phyloP scores from a whole-genome alignment of 2,113 vertebrate species.

The Pavo muticus region DNA sequence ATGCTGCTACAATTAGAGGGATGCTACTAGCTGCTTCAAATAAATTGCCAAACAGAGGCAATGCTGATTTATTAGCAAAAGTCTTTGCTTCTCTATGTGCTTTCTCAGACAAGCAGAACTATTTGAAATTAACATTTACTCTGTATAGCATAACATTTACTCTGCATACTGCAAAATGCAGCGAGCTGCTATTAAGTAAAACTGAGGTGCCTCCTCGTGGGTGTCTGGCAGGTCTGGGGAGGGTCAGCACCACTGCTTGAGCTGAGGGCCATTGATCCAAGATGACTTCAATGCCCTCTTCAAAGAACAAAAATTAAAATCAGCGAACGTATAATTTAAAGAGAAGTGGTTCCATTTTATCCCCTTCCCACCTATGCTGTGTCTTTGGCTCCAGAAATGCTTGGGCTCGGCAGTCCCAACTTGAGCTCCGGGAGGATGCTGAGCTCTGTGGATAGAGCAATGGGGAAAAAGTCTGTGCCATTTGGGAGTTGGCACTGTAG shows the following conservation, averaged over 20 bases:
- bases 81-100: neutral
- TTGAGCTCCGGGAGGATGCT: rapidly evolving
- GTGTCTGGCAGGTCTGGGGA: neutral
- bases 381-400: neutral
- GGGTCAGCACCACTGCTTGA: neutral
- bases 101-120: neutral
- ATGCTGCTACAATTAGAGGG: neutral
- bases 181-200: neutral
- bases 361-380: neutral
- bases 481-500: constrained; percentile 49
- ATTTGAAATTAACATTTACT: neutral
- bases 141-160: neutral
- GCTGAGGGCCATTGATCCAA: neutral
- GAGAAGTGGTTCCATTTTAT: neutral
- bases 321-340: neutral
- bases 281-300: neutral
- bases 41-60: neutral
- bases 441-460: neutral
- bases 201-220: neutral
- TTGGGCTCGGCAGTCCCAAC: neutral
- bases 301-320: neutral
- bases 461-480: neutral
- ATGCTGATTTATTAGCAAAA: neutral
- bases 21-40: neutral
- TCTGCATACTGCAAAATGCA: neutral